Conservation (phyloP, 2,888 invertebrate species). For the Lysandra coridon region DNA sequence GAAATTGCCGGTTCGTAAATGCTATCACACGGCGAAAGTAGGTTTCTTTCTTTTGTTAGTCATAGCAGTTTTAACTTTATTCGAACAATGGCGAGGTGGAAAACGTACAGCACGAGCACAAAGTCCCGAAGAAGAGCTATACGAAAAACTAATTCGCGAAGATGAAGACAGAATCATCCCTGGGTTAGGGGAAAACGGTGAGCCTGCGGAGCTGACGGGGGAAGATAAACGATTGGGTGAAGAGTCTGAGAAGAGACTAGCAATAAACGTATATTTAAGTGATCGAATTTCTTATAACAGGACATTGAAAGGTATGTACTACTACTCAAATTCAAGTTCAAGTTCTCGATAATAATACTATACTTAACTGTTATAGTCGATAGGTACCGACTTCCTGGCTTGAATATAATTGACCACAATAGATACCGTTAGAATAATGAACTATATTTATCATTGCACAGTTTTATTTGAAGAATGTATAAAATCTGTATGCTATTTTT, state of each 20-base stretch:
- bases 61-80: constrained; percentile 58
- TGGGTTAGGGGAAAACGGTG: constrained; percentile 86
- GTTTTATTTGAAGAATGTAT: neutral
- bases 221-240: constrained; percentile 84
- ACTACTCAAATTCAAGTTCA: neutral
- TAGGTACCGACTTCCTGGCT: constrained; percentile 17
- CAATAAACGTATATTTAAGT: constrained; percentile 93
- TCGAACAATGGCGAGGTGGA: constrained; percentile 72
- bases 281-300: constrained; percentile 93
- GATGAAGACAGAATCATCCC: constrained; percentile 84
- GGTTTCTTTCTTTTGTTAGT: constrained; percentile 57
- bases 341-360: constrained; percentile 6
- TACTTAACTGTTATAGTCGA: constrained; percentile 38
- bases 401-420: constrained; percentile 11
- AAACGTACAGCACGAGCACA: constrained; percentile 55
- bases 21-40: constrained; percentile 63
- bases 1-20: constrained; percentile 67
- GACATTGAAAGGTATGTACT: constrained; percentile 81
- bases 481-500: neutral
- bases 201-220: constrained; percentile 83
- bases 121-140: constrained; percentile 49
- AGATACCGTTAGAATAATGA: neutral
- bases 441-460: neutral
- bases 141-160: constrained; percentile 76
- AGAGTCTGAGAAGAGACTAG: constrained; percentile 88